Conservation (phyloP, 2,113 vertebrate species). For the Chloropsis cyanopogon region DNA sequence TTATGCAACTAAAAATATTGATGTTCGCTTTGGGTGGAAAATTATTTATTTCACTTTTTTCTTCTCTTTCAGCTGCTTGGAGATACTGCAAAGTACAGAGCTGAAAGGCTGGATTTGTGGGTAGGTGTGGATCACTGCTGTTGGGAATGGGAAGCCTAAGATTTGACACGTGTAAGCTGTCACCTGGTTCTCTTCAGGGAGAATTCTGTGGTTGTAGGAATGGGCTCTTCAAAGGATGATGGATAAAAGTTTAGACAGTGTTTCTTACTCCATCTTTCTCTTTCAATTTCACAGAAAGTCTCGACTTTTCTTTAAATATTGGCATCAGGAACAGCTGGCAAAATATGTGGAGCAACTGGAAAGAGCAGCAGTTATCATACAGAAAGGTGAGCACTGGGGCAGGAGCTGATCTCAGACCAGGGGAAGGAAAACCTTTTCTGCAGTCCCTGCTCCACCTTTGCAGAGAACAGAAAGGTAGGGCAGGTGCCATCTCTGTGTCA, state of each 20-base stretch:
- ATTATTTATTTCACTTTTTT: neutral
- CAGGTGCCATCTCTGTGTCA: neutral
- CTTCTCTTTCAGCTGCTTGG: conserved; percentile 62
- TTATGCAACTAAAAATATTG: neutral
- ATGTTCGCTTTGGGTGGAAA: neutral
- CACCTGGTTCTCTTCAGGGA: neutral
- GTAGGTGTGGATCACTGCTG: conserved; percentile 52
- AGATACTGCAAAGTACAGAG: conserved; percentile 66
- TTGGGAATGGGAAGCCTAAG: neutral
- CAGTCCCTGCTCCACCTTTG: neutral
- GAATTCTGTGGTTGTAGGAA: neutral
- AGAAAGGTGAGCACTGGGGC: conserved; percentile 69
- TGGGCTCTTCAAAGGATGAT: neutral
- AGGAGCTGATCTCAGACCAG: neutral
- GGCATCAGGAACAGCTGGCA: conserved; percentile 75
- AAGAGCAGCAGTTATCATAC: conserved; percentile 68
- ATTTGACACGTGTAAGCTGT: neutral
- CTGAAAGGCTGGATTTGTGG: conserved; percentile 76
- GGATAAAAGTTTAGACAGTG: neutral
- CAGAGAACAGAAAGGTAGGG: neutral
- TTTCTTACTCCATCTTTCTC: neutral
- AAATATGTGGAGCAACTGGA: conserved; percentile 59
- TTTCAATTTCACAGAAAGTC: conserved; percentile 58
- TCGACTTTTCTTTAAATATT: conserved; percentile 79
- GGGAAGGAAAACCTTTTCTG: neutral